A percentile compares a stretch with the other conserved stretches of the same genome.
These are phyloP conservation scores for Oreochromis spilurus DNA, from an alignment of 2,113 vertebrate species.

Conservation along the genomic window DNA sequence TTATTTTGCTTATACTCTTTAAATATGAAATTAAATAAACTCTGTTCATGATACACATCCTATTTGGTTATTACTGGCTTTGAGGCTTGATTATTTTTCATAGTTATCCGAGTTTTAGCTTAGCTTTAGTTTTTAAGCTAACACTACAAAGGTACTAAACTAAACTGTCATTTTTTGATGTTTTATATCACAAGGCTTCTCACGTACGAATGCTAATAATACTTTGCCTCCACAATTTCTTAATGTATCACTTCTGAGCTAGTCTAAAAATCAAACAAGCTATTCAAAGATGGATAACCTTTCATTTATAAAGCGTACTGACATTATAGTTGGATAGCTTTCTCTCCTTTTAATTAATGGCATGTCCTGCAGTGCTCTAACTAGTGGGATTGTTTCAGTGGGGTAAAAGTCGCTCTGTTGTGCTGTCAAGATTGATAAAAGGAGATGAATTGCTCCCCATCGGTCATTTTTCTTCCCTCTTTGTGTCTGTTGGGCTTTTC, in stretches of 20 bases:
- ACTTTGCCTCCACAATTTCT: not conserved
- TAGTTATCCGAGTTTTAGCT: not conserved
- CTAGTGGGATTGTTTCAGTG: not conserved
- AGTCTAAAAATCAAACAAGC: not conserved
- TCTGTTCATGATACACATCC: not conserved
- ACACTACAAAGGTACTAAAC: not conserved
- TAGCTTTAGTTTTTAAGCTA: not conserved
- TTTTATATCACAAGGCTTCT: not conserved
- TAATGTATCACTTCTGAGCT: not conserved
- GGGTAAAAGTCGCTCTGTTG: not conserved
- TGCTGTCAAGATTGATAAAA: constrained; percentile 26
- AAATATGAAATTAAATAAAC: not conserved
- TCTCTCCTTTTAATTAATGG: not conserved
- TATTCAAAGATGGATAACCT: not conserved
- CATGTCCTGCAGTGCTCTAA: not conserved
- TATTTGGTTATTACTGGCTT: not conserved
- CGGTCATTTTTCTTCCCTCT: constrained; percentile 24
- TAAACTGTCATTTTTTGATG: not conserved
- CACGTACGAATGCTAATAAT: too few relatives aligned
- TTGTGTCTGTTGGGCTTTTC: not conserved
- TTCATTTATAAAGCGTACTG: not conserved
- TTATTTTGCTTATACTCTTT: not conserved
- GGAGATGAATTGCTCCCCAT: constrained; percentile 51
- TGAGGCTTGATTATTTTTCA: not conserved
- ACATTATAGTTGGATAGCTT: not conserved